phyloP scores from a whole-genome alignment of 2,113 vertebrate species.

The Pongo abelii region DNA sequence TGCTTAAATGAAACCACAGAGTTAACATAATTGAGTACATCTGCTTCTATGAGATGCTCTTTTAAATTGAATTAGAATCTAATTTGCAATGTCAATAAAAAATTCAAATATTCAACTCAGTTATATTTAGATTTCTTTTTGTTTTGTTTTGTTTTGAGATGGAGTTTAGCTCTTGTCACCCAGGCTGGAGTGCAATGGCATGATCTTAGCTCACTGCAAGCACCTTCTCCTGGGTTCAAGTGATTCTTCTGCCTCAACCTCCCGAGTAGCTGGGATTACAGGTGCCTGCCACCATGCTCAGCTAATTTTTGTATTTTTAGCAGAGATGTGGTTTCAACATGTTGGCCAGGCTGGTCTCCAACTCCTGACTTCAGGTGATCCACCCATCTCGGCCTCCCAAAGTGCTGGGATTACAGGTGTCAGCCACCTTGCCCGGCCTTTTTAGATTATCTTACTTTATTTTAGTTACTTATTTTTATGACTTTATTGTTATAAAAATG shows the following conservation, averaged over 20 bases:
- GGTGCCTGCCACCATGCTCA: fast-evolving
- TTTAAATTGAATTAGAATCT: background rate
- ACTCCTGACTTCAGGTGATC: too few species aligned
- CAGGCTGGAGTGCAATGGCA: too few species aligned
- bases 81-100: background rate
- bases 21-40: background rate
- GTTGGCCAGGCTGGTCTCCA: too few species aligned
- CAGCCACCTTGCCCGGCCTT: fast-evolving
- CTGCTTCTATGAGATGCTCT: background rate
- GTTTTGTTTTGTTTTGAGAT: too few species aligned
- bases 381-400: too few species aligned
- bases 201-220: too few species aligned
- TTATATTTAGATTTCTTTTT: background rate
- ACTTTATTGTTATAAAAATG: background rate
- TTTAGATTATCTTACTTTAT: background rate
- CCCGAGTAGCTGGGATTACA: fast-evolving
- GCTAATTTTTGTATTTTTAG: too few species aligned
- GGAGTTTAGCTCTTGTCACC: too few species aligned
- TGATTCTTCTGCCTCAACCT: too few species aligned
- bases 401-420: too few species aligned
- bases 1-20: background rate
- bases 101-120: background rate
- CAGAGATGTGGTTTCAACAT: fast-evolving
- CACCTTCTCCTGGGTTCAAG: too few species aligned
- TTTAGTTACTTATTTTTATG: background rate